Percentiles rank a stretch among this genome's conserved stretches.
Evolutionary conservation across 2,113 vertebrate genomes (phyloP).

Genomic region (Ibidorhyncha struthersii): DNA sequence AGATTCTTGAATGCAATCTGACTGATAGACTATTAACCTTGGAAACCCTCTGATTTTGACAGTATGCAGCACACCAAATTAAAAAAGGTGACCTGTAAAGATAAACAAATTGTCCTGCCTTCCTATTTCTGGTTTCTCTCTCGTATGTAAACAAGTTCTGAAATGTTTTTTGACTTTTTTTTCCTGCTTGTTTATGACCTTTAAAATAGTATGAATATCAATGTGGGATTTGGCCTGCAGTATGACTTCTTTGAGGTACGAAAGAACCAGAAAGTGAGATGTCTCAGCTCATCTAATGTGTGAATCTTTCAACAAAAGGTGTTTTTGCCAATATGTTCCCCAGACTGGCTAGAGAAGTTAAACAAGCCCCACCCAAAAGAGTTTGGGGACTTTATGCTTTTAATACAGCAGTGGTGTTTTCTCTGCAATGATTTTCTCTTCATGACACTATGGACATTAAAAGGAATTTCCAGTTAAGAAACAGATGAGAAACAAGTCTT

Average conservation of each 20-base stretch:
- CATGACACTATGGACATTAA: neutral
- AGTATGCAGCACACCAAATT: neutral
- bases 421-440: neutral
- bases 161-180: neutral
- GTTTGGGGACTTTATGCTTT: neutral
- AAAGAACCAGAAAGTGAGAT: neutral
- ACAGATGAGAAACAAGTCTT: neutral
- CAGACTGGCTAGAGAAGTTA: neutral
- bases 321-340: neutral
- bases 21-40: slow-evolving; percentile 11
- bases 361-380: neutral
- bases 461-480: neutral
- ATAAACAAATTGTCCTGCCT: neutral
- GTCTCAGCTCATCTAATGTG: neutral
- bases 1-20: slow-evolving; percentile 16
- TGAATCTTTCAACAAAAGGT: neutral
- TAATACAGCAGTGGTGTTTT: neutral
- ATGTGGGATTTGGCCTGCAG: neutral
- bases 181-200: neutral
- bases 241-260: neutral
- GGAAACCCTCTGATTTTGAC: neutral
- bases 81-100: neutral
- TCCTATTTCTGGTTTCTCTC: neutral
- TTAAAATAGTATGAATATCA: neutral
- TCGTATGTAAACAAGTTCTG: neutral